Evolutionary conservation across 2,113 vertebrate genomes (phyloP), one percentile per base, ranked within the genome.

Genomic region (Cyrtonyx montezumae): DNA sequence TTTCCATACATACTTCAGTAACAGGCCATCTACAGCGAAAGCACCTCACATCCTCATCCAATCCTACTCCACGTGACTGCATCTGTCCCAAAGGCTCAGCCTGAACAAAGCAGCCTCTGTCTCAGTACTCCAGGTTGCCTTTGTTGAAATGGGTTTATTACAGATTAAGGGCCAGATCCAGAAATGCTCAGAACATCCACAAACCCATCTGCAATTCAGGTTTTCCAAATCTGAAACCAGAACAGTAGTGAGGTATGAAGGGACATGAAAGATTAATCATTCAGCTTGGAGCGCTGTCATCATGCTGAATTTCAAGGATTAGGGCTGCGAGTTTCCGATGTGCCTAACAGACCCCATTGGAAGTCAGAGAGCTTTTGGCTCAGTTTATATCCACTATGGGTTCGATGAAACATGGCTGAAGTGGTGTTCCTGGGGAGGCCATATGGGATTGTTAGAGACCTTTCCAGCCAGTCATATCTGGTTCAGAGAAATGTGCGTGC

Each of bases 401-500:
- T 83, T 59, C 87, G 51, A 30, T 68, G 86, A 92, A 91, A 95
- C 69, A 68, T 5, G 71, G 89, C 59, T 78, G 43, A 67, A 75
- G 61, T 4, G 40, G 32, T 11, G 48, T 93, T 94, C 77, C 93
- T 43, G 69, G 93, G 66, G 95, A 93, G 26, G 85, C 91, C 91
- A 79, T 83, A 88, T 68, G 93, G 81, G 89, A 94, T 95, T 96
- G 87, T 85, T 91, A 78, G 91, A 95, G 94, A 80, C 87, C 91
- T 90, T 93, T 91, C 85, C 93, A 94, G 82, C 85, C 94, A 87
- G 66, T 74, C 69, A 3, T 83, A 94, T 37, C 65, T 91, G 93
- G 53, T 90, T 86, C 69, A 76, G 93, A 91, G 90, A 71, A 90
- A 93, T 4, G 42, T 9, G 68, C 1, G 2, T 46, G 6, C 63